Evolutionary conservation across 1,140 invertebrate genomes (phyloP).

Genomic region (Fopius arisanus): DNA sequence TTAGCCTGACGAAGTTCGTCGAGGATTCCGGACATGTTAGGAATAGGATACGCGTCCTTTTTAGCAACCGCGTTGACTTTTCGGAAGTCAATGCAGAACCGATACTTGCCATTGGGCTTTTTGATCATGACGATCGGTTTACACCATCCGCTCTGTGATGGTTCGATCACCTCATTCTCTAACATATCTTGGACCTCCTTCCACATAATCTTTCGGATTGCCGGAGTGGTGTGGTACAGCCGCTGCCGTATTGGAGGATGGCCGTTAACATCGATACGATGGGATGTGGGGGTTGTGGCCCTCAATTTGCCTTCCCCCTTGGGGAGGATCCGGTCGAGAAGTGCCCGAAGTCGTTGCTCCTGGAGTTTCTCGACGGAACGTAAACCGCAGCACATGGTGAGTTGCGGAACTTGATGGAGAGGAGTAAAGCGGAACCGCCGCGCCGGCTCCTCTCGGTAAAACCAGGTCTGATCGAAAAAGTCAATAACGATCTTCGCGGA

Average conservation of each 20-base stretch:
- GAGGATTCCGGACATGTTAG: too few species aligned
- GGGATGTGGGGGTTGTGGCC: constrained; percentile 23
- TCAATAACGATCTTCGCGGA: too few species aligned
- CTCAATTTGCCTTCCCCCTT: background rate
- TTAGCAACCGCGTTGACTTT: too few species aligned
- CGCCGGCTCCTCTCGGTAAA: background rate
- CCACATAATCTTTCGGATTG: constrained; percentile 25
- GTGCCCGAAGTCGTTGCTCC: background rate
- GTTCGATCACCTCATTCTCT: constrained; percentile 30
- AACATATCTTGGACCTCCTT: constrained; percentile 40
- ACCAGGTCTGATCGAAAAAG: too few species aligned
- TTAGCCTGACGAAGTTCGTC: too few species aligned
- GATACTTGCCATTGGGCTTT: background rate
- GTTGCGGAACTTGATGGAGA: background rate
- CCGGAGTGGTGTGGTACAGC: constrained; percentile 30
- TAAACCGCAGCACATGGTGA: background rate
- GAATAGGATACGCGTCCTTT: too few species aligned
- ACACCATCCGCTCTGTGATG: background rate
- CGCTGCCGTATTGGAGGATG: background rate
- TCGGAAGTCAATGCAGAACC: background rate
- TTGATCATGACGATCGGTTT: background rate
- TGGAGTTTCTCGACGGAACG: background rate
- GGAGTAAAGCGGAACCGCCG: background rate
- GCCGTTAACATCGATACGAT: constrained; percentile 46
- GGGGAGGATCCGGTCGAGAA: background rate